These are phyloP conservation scores for Trachelus stipa DNA, from an alignment of 2,888 invertebrate species.

Conservation along the genomic window DNA sequence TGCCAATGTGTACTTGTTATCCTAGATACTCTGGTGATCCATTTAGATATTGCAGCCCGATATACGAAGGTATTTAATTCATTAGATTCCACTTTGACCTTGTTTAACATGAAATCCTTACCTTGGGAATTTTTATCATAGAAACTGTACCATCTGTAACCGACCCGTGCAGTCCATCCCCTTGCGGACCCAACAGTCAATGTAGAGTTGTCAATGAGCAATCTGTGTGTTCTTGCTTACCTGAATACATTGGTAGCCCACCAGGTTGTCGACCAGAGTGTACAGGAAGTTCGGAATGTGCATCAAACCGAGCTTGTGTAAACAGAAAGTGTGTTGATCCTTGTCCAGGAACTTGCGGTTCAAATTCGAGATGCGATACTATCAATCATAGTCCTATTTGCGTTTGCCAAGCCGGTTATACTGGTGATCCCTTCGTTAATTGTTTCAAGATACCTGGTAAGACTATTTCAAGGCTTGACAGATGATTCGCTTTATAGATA, in stretches of 20 bases:
- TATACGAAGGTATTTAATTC: slow-evolving; percentile 58
- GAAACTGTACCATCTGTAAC: slow-evolving; percentile 71
- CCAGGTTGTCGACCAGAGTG: slow-evolving; percentile 60
- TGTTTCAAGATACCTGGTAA: slow-evolving; percentile 59
- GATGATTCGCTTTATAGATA: not conserved
- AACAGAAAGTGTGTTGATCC: slow-evolving; percentile 57
- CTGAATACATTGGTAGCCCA: slow-evolving; percentile 73
- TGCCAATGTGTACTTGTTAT: slow-evolving; percentile 76
- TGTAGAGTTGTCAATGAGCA: slow-evolving; percentile 61
- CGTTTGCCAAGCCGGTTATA: slow-evolving; percentile 53
- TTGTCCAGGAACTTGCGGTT: slow-evolving; percentile 55
- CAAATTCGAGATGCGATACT: slow-evolving; percentile 53
- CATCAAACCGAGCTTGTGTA: slow-evolving; percentile 53
- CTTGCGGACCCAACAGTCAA: slow-evolving; percentile 75
- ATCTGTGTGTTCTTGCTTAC: slow-evolving; percentile 70
- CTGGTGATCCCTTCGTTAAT: slow-evolving; percentile 55
- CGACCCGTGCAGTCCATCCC: slow-evolving; percentile 57
- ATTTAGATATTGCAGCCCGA: slow-evolving; percentile 72
- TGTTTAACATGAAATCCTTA: not conserved
- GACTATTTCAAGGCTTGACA: slow-evolving; percentile 4
- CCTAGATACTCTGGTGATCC: slow-evolving; percentile 79
- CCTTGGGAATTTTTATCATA: not conserved
- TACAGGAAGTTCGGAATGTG: slow-evolving; percentile 56
- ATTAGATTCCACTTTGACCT: not conserved
- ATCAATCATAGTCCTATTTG: slow-evolving; percentile 58